Base-by-base conservation (phyloP, 2,113 vertebrate species). In the Raja brachyura region DNA sequence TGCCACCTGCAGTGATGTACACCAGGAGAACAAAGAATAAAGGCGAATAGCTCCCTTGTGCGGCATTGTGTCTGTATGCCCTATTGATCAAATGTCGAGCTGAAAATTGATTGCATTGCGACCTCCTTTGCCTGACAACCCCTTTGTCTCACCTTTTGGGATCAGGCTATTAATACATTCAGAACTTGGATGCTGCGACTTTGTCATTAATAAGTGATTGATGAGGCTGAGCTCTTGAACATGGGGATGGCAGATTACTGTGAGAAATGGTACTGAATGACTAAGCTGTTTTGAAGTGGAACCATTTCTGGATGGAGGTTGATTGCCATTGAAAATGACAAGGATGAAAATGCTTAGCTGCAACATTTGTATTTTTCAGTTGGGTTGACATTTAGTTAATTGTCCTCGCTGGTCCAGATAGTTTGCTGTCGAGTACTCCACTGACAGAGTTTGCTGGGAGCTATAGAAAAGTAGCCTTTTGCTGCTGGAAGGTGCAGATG, bases 201-300 rank as follows among this genome's bases (percentile, higher is more conserved):
- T n/a, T 16, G 68, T 92, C 90, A 73, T 92, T 92, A 92, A 54
- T 54, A 68, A 22, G 68, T 74, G 90, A 92, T 73, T 31, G 70
- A 92, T 92, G 68, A 92, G 90, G 10, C 66, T 54, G 39, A 39
- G 66, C 33, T 31, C 33, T 73, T 68, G 39, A 39, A 48, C 66
- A 28, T 68, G 25, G 11, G 10, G 90, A 48, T 68, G 9, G 16
- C 54, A 68, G 68, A 54, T 74, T 73, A 48, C 31, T 25, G 68
- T 39, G 33, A 13, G 5, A 16, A 90, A 18, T 66, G 31, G 33
- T 33, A 28, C 22, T 73, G 90, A 92, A 73, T 73, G 28, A 28
- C 68, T 25, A 92, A 68, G n/a, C 39, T 74, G 68, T 48, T 70
- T 54, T 54, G 33, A 73, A 25, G 39, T 13, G 33, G n/a, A 54